Conservation (phyloP, 2,888 invertebrate genomes). For the Sinodicranocentrus sp. region DNA sequence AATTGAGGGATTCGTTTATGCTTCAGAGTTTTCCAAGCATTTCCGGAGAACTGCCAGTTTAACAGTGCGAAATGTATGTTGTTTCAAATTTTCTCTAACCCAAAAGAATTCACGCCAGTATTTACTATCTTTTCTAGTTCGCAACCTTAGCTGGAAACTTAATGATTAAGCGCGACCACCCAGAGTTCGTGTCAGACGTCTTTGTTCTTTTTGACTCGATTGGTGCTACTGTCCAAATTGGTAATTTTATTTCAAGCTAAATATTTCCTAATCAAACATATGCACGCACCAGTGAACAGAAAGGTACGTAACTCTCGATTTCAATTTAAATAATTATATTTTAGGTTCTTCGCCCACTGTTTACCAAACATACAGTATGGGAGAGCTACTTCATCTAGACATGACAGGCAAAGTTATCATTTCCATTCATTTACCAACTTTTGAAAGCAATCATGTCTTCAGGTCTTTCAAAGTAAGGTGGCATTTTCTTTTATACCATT, state of each 20-base stretch:
- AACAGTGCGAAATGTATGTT: slow-evolving; percentile 85
- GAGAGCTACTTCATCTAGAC: slow-evolving; percentile 82
- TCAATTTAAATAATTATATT: neutral
- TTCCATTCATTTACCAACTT: slow-evolving; percentile 82
- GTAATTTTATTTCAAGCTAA: slow-evolving; percentile 62
- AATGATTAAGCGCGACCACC: slow-evolving; percentile 83
- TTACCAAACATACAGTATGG: slow-evolving; percentile 77
- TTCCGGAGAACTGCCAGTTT: slow-evolving; percentile 85
- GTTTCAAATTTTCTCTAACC: neutral
- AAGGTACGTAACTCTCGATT: too few species aligned
- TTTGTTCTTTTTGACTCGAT: slow-evolving; percentile 81
- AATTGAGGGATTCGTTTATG: slow-evolving; percentile 81
- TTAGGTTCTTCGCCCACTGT: slow-evolving; percentile 56
- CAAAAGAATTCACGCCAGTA: neutral
- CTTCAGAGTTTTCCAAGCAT: slow-evolving; percentile 82
- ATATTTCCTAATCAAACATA: too few species aligned
- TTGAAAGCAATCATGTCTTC: slow-evolving; percentile 79
- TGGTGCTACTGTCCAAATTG: slow-evolving; percentile 77
- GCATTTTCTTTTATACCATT: slow-evolving; percentile 22
- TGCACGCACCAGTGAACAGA: too few species aligned
- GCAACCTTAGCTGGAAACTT: slow-evolving; percentile 86
- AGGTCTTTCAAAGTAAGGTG: slow-evolving; percentile 83
- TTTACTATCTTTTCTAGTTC: slow-evolving; percentile 39
- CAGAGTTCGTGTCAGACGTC: slow-evolving; percentile 86
- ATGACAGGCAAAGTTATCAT: slow-evolving; percentile 85